Evolutionary conservation across 2,888 invertebrate genomes (phyloP).

Genomic region (Agrochola circellaris): DNA sequence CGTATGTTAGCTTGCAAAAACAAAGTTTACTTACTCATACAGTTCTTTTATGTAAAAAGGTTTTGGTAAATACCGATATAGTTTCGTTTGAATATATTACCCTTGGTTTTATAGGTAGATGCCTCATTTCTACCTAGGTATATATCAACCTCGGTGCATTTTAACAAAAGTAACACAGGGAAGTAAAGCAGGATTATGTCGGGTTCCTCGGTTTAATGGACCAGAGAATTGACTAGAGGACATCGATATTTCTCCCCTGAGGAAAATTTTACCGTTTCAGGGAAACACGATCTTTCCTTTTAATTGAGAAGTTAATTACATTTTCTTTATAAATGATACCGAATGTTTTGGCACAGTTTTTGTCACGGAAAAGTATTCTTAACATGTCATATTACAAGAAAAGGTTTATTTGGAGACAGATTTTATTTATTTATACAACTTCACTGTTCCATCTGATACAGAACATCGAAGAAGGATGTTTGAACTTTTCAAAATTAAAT

Average conservation of each 20-base stretch:
- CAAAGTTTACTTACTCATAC: conserved; percentile 25
- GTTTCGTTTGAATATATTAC: conserved; percentile 1
- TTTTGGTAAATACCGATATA: conserved; percentile 17
- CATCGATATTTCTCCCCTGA: conserved; percentile 59
- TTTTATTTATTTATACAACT: neutral
- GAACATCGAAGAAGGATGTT: neutral
- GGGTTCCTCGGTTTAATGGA: conserved; percentile 50
- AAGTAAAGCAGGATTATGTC: conserved; percentile 44
- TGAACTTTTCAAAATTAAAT: neutral
- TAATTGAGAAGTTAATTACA: conserved; percentile 58
- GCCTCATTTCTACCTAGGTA: neutral
- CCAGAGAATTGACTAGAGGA: conserved; percentile 54
- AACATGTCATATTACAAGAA: neutral
- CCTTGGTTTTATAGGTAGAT: neutral
- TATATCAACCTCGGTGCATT: conserved; percentile 18
- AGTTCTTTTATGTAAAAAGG: conserved; percentile 33
- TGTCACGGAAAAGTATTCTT: conserved; percentile 10
- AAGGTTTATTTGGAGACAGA: neutral
- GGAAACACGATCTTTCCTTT: conserved; percentile 57
- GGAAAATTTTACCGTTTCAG: conserved; percentile 54
- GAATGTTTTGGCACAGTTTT: conserved; percentile 26
- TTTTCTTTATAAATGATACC: conserved; percentile 41
- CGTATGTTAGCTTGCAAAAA: conserved; percentile 22
- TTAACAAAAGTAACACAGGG: conserved; percentile 35
- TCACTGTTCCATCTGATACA: neutral